Base-by-base conservation (phyloP, 2,113 vertebrate genomes). In the Odontesthes bonariensis region DNA sequence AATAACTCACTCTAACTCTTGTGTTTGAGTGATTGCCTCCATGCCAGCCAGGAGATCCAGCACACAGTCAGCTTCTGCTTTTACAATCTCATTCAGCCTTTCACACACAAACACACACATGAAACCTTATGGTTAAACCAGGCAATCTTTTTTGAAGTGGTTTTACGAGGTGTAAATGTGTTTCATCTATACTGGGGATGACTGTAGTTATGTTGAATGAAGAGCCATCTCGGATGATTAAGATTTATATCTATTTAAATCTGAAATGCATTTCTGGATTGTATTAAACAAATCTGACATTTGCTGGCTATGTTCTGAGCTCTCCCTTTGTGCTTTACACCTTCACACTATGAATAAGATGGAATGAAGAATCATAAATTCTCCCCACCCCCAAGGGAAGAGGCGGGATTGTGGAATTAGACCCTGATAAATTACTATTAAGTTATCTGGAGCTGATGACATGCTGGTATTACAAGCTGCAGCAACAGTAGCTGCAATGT, bases 1-100 rank as follows among this genome's bases (percentile, higher is more conserved):
- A 51, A 56, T 49, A 59, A 92, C 95, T 94, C 81, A 96, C 95
- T 92, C 83, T 11, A 96, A 92, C 75, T 94, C 94, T 81, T 96
- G 86, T 62, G 96, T 19, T 19, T 31, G 79, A 61, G 14, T 65
- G 73, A 93, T 88, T 13, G 80, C 67, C 68, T 89, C 83, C 84
- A 96, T 83, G 12, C 86, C 77, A 23, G 79, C 64, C 1, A 95
- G 69, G 0, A 97, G 87, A 35, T 49, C 57, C 54, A 61, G 47
- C 31, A 86, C 33, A 12, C 13, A 16, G 53, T 85, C 88, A 52
- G 81, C 72, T 0, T 70, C 33, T 0, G 85, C 59, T 54, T 77
- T 47, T 3, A 8, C n/a, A 19, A 86, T 92, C n/a, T 93, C 87
- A 77, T 92, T 94, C 57, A 97, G 84, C 49, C 95, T 96, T 84